Base-by-base conservation (phyloP, 23 tunicate species). In the Ascidia mentula region DNA sequence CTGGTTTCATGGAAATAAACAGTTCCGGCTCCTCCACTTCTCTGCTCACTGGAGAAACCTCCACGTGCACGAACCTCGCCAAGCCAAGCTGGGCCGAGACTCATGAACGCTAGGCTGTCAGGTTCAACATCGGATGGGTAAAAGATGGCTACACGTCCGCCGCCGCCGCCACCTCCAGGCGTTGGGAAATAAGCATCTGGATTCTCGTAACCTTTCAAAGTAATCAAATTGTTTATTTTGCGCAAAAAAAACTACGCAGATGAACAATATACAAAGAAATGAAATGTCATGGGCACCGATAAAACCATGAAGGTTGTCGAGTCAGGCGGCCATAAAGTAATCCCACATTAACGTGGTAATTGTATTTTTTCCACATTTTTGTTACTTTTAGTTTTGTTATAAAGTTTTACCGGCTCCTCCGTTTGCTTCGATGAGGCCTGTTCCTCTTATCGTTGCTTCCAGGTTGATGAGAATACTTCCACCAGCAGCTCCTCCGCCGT, bases 401-500 rank as follows among this genome's bases (percentile, higher is more conserved):
- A n/a, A n/a, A n/a, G n/a, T n/a, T 38, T 46, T 31, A 77, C 81
- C 81, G 45, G 32, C 45, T n/a, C 81, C 81, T 45, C 81, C 81
- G 46, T 77, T 42, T 6, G 81, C 81, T 39, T 77, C 71, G 18
- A 77, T 77, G 18, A 32, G 31, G 0, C 81, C 81, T 24, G 71
- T 45, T n/a, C 81, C 81, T 46, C 59, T 34, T 17, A 77, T 24
- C 9, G 36, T 5, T 24, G 69, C 36, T 13, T 35, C 81, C 38
- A 77, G 37, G 8, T 59, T 34, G 31, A 77, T 45, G 31, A 32
- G 45, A 36, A 77, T 77, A 36, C 61, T 39, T 32, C 81, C 81
- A 26, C 81, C 81, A 8, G 81, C 81, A 15, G 34, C 81, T 32
- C 81, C 81, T 6, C 81, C 81, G 28, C 81, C 81, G 38, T 77